Evolutionary conservation across 2,113 vertebrate genomes (phyloP).

Genomic region (Eleginops maclovinus): DNA sequence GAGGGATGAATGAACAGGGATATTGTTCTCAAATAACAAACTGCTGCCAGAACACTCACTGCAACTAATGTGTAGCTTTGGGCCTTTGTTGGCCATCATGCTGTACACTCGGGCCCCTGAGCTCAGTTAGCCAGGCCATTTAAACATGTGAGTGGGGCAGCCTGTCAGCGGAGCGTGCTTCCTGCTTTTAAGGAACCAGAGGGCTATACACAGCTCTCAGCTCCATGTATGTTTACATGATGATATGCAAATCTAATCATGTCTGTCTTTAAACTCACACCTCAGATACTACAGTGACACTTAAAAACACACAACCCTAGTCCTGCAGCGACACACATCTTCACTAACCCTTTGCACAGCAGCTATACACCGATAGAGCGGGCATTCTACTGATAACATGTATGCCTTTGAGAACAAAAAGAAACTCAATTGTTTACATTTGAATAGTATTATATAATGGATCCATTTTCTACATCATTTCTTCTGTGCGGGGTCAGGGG

Average conservation of each 20-base stretch:
- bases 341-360: background rate
- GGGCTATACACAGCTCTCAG: conserved; percentile 17
- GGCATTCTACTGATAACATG: too few species aligned
- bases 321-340: background rate
- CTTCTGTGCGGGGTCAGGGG: background rate
- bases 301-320: background rate
- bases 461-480: background rate
- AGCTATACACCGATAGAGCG: background rate
- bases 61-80: conserved; percentile 37
- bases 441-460: background rate
- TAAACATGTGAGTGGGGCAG: conserved; percentile 46
- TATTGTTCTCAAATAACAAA: conserved; percentile 8
- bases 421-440: background rate
- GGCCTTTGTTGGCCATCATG: conserved; percentile 17
- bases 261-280: conserved; percentile 19
- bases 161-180: conserved; percentile 46
- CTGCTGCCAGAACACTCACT: background rate
- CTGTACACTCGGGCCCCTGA: conserved; percentile 19
- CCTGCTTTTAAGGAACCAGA: conserved; percentile 40
- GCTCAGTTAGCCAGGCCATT: conserved; percentile 46
- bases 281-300: conserved; percentile 6
- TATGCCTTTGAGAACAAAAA: too few species aligned
- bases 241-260: conserved; percentile 23
- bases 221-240: conserved; percentile 19
- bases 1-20: background rate